Base-by-base conservation (phyloP, 2,113 vertebrate species). In the Isichthys henryi region DNA sequence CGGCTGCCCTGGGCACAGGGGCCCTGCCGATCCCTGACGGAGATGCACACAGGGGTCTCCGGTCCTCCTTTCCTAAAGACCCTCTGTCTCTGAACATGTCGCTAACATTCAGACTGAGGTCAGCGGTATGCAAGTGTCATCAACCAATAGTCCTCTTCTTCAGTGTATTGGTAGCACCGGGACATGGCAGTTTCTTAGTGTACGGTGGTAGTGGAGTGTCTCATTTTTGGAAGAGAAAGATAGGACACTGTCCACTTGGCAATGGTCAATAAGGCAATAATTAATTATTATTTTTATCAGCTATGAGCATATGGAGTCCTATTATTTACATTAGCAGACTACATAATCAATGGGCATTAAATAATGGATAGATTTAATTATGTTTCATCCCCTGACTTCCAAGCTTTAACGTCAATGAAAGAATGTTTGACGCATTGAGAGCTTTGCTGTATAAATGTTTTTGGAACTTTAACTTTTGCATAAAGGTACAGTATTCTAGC, bases 61-160 rank as follows among this genome's bases (percentile, higher is more conserved):
- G 45, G 89, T 89, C 66, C 89, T 39, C 88, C 77, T n/a, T 86
- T 89, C 83, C 70, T 82, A 90, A 89, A 62, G 66, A 19, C 43
- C 48, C 10, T 86, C 46, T 19, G 31, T 82, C 48, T 89, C 27
- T 10, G 5, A 45, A 11, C 35, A 52, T 48, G 45, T 23, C 2
- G 3, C 45, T 48, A 48, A n/a, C 45, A 43, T 48, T 45, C 23
- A 43, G 82, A 39, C 13, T 80, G n/a, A 88, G 17, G 27, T 15
- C 70, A 23, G 46, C 31, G 39, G 11, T 31, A 87, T 19, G 39
- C 39, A 8, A 31, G 49, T 17, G n/a, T 35, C 23, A 27, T 21
- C 17, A 13, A 31, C 11, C 13, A 2, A 9, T 35, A 48, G 3
- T n/a, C 5, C 46, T 46, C 11, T 53, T 48, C 8, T 39, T 52